Conservation (phyloP, 30 jellyfish, hydroid and myxozoan species). For the Nemopilema nomurai region DNA sequence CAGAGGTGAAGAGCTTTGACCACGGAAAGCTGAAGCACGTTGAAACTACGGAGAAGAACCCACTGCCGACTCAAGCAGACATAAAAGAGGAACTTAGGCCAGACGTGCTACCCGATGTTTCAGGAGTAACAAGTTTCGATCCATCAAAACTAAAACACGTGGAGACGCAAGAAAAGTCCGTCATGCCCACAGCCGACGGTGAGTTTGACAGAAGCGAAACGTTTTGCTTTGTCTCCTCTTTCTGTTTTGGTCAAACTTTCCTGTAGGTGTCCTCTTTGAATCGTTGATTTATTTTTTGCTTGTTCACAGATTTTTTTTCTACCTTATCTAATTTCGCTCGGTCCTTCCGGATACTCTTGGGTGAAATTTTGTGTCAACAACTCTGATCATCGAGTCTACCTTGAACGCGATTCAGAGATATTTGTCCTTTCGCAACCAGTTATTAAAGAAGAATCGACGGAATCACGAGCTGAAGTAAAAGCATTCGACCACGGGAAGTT, state of each 20-base stretch:
- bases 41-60: slow-evolving; percentile 84
- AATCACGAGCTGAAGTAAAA: slow-evolving; percentile 89
- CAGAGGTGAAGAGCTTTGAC: slow-evolving; percentile 90
- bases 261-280: too few species aligned
- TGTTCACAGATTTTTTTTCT: too few species aligned
- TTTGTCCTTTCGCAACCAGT: too few species aligned
- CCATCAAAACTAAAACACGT: slow-evolving; percentile 69
- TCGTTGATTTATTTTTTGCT: too few species aligned
- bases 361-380: too few species aligned
- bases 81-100: slow-evolving; percentile 88
- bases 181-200: slow-evolving; percentile 84
- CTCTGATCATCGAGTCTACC: too few species aligned
- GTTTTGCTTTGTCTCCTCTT: too few species aligned
- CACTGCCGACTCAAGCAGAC: slow-evolving; percentile 78
- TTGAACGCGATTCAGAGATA: too few species aligned
- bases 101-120: slow-evolving; percentile 76
- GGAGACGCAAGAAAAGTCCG: slow-evolving; percentile 77
- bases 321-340: too few species aligned
- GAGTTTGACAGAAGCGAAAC: slow-evolving; percentile 50
- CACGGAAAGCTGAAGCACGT: slow-evolving; percentile 78
- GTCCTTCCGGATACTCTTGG: too few species aligned
- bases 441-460: slow-evolving; percentile 81
- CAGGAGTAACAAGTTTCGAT: slow-evolving; percentile 73
- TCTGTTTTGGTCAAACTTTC: too few species aligned
- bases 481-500: slow-evolving; percentile 76